phyloP scores from a whole-genome alignment of 2,113 vertebrate species.

The Nothobranchius furzeri region DNA sequence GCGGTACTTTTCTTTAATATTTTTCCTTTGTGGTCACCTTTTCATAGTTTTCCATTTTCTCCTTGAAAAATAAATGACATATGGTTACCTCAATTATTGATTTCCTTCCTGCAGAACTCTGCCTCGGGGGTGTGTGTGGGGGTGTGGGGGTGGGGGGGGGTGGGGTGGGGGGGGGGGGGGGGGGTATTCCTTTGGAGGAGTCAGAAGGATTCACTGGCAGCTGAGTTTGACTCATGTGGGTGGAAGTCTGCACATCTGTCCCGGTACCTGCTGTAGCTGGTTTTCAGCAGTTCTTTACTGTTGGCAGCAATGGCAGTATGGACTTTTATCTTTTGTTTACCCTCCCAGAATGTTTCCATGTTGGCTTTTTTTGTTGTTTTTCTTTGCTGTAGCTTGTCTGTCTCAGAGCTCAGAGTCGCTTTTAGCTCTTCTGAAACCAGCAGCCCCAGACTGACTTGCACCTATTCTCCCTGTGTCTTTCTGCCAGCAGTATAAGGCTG shows the following conservation, averaged over 20 bases:
- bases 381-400: constrained; percentile 23
- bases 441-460: background rate
- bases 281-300: constrained; percentile 33
- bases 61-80: constrained; percentile 37
- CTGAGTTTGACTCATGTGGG: constrained; percentile 24
- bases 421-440: constrained; percentile 26
- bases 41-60: constrained; percentile 7
- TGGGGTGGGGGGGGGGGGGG: too few species aligned
- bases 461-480: constrained; percentile 16
- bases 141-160: too few species aligned
- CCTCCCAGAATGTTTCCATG: constrained; percentile 24
- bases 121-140: too few species aligned
- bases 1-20: background rate
- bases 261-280: constrained; percentile 31
- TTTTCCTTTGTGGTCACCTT: constrained; percentile 10
- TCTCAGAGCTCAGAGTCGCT: constrained; percentile 20
- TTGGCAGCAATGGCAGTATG: constrained; percentile 42
- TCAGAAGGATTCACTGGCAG: constrained; percentile 23
- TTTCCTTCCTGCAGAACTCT: constrained; percentile 33
- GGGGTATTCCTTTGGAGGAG: constrained; percentile 31
- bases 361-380: constrained; percentile 1
- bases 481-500: constrained; percentile 32
- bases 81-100: constrained; percentile 53
- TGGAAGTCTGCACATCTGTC: constrained; percentile 36
- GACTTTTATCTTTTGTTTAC: constrained; percentile 26